These are phyloP conservation scores for Salpingus planirostris DNA, from an alignment of 2,888 invertebrate genomes.

Conservation along the genomic window DNA sequence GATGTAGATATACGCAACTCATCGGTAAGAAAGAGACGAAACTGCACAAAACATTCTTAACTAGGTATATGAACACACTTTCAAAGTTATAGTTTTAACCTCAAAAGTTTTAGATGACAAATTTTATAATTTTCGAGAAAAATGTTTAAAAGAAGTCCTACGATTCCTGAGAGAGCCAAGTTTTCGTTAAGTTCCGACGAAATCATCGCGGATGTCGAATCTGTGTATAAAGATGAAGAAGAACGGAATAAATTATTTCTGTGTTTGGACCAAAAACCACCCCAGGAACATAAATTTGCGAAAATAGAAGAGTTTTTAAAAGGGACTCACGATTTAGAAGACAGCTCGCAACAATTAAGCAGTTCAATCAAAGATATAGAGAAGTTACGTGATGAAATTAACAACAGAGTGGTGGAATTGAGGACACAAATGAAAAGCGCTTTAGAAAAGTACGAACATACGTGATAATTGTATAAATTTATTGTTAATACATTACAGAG, in stretches of 20 bases:
- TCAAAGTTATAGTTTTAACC: too few relatives aligned
- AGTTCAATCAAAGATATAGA: conserved; percentile 17
- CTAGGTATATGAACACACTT: too few relatives aligned
- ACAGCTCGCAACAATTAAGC: conserved; percentile 13
- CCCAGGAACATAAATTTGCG: conserved; percentile 22
- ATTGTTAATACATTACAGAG: too few relatives aligned
- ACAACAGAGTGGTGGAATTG: conserved; percentile 15
- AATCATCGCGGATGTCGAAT: conserved; percentile 26
- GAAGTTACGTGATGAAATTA: conserved; percentile 17
- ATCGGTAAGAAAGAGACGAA: too few relatives aligned
- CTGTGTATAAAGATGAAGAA: conserved; percentile 19
- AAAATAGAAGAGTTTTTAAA: conserved; percentile 30
- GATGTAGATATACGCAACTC: too few relatives aligned
- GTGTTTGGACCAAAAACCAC: conserved; percentile 28
- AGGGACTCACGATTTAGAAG: conserved; percentile 25
- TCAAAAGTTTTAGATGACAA: too few relatives aligned
- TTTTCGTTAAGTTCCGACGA: conserved; percentile 19
- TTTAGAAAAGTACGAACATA: conserved; percentile 2
- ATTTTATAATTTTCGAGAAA: too few relatives aligned
- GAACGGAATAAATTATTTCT: conserved; percentile 26
- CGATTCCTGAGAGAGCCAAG: conserved; percentile 16
- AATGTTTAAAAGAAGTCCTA: conserved; percentile 22
- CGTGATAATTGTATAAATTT: conserved; percentile 2
- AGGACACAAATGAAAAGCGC: conserved; percentile 8
- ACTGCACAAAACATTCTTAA: too few relatives aligned